These are phyloP conservation scores for Drosophila picticornis DNA, from an alignment of 2,888 invertebrate species.

Conservation along the genomic window DNA sequence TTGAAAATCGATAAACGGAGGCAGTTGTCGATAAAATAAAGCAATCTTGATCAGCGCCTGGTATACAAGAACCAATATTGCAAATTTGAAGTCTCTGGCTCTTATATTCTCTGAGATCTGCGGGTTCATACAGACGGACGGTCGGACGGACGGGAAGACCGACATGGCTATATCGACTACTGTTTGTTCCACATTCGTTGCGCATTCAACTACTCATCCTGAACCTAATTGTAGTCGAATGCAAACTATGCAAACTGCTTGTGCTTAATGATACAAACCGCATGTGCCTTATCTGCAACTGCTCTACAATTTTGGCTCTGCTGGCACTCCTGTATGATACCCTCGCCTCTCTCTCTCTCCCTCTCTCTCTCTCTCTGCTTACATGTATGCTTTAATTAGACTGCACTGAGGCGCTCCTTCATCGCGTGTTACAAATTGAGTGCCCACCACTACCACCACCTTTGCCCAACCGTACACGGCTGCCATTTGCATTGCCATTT, in stretches of 20 bases:
- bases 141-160: no score
- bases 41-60: no score
- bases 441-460: constrained; percentile 32
- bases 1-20: no score
- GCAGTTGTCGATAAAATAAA: no score
- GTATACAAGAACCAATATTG: no score
- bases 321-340: constrained; percentile 4
- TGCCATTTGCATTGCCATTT: constrained; percentile 36
- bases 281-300: constrained; percentile 37
- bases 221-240: neutral
- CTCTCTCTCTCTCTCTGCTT: neutral
- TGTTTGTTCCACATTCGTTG: neutral
- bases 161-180: neutral
- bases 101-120: no score
- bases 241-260: constrained; percentile 13
- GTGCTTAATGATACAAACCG: constrained; percentile 35
- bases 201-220: neutral
- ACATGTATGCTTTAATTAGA: constrained; percentile 67
- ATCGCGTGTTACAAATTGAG: constrained; percentile 65
- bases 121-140: no score
- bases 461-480: constrained; percentile 49
- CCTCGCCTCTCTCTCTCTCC: neutral
- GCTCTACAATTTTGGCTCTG: constrained; percentile 2
- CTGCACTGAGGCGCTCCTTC: constrained; percentile 28
- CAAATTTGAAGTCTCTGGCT: no score